phyloP scores from a whole-genome alignment of 2,797 vertebrate genomes.

The Meda fulgida region DNA sequence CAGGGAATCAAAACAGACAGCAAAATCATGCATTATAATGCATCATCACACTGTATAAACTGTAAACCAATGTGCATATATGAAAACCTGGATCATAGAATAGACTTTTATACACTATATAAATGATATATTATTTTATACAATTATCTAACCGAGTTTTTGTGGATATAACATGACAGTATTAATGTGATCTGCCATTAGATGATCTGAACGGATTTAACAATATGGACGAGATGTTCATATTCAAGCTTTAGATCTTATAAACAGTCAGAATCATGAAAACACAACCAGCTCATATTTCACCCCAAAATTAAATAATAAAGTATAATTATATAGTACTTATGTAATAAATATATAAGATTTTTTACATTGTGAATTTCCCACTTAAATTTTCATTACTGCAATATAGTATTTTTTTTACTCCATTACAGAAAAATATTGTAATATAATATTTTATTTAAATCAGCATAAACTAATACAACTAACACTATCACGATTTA shows the following conservation, averaged over 20 bases:
- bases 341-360: neutral
- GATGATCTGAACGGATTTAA: neutral
- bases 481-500: neutral
- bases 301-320: neutral
- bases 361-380: neutral
- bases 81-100: neutral
- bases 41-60: neutral
- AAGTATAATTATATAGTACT: neutral
- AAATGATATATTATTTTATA: constrained; percentile 26
- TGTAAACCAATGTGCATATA: constrained; percentile 8
- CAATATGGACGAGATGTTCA: neutral
- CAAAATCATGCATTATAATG: neutral
- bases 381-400: neutral
- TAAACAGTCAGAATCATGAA: neutral
- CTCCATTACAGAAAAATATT: neutral
- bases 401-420: constrained; percentile 4
- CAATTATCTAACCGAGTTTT: neutral
- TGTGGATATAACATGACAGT: neutral
- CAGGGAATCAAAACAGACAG: constrained; percentile 32
- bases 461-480: neutral
- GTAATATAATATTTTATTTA: neutral
- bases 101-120: constrained; percentile 27
- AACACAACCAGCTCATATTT: constrained; percentile 15
- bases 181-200: constrained; percentile 6
- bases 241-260: neutral